A percentile compares a stretch with the other conserved stretches of the same genome.
Evolutionary conservation across 2,888 invertebrate genomes (phyloP).

Genomic region (Lasioglossum morio): DNA sequence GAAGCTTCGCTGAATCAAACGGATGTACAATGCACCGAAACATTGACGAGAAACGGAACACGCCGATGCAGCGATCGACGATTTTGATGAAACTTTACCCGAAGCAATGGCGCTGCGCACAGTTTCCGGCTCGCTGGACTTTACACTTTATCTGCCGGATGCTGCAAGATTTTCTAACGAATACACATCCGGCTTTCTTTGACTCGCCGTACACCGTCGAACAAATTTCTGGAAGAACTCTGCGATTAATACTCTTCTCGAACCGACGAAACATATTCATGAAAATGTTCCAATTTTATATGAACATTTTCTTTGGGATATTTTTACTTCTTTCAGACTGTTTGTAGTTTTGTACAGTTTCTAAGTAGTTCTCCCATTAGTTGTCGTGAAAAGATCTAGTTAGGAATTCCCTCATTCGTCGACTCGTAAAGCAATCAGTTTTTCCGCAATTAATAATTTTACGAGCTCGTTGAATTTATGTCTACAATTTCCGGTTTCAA

Average conservation of each 20-base stretch:
- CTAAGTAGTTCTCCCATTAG: neutral
- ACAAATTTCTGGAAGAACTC: neutral
- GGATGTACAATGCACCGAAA: neutral
- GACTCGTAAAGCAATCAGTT: neutral
- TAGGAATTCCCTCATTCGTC: neutral
- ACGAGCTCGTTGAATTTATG: neutral
- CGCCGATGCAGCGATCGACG: neutral
- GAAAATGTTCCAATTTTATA: too few species aligned
- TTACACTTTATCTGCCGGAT: neutral
- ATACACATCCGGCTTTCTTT: neutral
- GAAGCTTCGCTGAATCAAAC: constrained; percentile 2
- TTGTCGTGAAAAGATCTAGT: neutral
- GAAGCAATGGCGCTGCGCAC: neutral
- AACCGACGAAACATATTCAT: neutral
- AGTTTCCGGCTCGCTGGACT: neutral
- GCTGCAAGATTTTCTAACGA: neutral
- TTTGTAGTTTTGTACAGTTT: neutral
- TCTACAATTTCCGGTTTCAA: neutral
- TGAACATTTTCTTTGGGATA: too few species aligned
- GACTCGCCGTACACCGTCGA: neutral
- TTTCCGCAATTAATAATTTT: neutral
- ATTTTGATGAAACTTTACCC: neutral
- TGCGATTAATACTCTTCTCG: neutral
- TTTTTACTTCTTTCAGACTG: neutral
- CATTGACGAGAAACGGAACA: neutral